Percentiles rank a stretch among this genome's conserved stretches.
These are phyloP conservation scores for Phenacoccus solenopsis DNA, from an alignment of 1,140 invertebrate species.

Conservation along the genomic window DNA sequence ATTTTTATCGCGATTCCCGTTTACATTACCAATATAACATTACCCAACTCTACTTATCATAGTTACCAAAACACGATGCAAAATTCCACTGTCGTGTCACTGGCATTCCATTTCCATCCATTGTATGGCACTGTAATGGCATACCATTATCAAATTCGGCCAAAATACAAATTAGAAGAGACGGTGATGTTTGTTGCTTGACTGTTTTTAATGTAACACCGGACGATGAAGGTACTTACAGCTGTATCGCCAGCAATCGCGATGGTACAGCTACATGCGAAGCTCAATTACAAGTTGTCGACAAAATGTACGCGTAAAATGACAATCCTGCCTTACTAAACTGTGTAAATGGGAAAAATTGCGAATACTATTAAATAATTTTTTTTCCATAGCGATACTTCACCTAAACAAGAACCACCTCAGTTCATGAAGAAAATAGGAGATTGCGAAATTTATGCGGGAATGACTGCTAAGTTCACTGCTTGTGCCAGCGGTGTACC, in stretches of 20 bases:
- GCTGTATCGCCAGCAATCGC: conserved; percentile 61
- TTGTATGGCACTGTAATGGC: conserved; percentile 73
- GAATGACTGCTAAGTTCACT: conserved; percentile 82
- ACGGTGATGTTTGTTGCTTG: conserved; percentile 63
- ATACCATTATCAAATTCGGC: conserved; percentile 48
- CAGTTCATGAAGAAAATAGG: conserved; percentile 79
- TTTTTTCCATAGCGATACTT: conserved; percentile 44
- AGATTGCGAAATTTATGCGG: conserved; percentile 72
- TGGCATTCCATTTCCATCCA: conserved; percentile 74
- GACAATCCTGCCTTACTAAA: background rate
- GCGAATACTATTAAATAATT: background rate
- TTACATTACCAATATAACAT: too few relatives aligned
- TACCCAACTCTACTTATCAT: conserved; percentile 23
- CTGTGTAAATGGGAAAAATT: background rate
- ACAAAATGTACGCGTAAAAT: conserved; percentile 53
- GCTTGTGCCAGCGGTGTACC: conserved; percentile 73
- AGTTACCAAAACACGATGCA: conserved; percentile 58
- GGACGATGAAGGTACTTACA: conserved; percentile 59
- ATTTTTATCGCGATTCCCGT: background rate
- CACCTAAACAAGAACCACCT: conserved; percentile 64
- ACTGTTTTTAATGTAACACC: conserved; percentile 53
- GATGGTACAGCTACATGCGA: conserved; percentile 65
- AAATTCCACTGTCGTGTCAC: conserved; percentile 68
- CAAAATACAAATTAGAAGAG: conserved; percentile 63
- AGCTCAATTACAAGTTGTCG: conserved; percentile 59